These are phyloP conservation scores for Lethrus apterus DNA, from an alignment of 1,140 invertebrate species.

Conservation along the genomic window DNA sequence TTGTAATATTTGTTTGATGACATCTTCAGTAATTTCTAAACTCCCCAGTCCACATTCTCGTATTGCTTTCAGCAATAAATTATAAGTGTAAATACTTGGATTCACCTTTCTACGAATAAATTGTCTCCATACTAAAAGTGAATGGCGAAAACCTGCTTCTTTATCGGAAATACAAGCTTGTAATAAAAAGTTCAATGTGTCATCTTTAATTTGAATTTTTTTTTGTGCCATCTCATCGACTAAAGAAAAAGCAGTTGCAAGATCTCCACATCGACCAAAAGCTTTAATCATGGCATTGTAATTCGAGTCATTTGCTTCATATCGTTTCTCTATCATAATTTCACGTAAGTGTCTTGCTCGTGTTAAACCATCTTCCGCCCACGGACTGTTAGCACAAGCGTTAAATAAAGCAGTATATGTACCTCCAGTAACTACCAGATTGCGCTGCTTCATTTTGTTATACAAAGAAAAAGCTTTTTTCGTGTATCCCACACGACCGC, in stretches of 20 bases:
- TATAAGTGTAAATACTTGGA: conserved; percentile 68
- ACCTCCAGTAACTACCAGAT: conserved; percentile 55
- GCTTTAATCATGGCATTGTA: conserved; percentile 89
- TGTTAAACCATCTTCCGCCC: conserved; percentile 51
- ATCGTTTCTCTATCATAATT: conserved; percentile 59
- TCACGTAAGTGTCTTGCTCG: conserved; percentile 57
- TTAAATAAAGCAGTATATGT: conserved; percentile 82
- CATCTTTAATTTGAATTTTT: conserved; percentile 53
- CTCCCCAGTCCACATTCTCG: conserved; percentile 74
- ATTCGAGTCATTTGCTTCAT: conserved; percentile 64
- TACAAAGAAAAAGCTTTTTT: conserved; percentile 78
- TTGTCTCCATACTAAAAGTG: conserved; percentile 76
- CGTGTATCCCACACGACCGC: conserved; percentile 71
- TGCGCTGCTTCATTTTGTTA: conserved; percentile 71
- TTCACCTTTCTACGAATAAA: conserved; percentile 58
- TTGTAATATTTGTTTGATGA: conserved; percentile 27
- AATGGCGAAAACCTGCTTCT: conserved; percentile 70
- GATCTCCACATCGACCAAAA: conserved; percentile 72
- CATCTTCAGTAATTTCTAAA: conserved; percentile 49
- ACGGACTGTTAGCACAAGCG: conserved; percentile 76
- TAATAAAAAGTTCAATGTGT: conserved; percentile 72
- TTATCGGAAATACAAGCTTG: conserved; percentile 74
- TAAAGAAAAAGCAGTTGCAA: conserved; percentile 67
- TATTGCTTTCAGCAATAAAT: conserved; percentile 68
- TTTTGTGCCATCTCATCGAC: conserved; percentile 76